These are phyloP conservation scores for Entomyzon cyanotis DNA, from an alignment of 2,113 vertebrate species.

Conservation along the genomic window DNA sequence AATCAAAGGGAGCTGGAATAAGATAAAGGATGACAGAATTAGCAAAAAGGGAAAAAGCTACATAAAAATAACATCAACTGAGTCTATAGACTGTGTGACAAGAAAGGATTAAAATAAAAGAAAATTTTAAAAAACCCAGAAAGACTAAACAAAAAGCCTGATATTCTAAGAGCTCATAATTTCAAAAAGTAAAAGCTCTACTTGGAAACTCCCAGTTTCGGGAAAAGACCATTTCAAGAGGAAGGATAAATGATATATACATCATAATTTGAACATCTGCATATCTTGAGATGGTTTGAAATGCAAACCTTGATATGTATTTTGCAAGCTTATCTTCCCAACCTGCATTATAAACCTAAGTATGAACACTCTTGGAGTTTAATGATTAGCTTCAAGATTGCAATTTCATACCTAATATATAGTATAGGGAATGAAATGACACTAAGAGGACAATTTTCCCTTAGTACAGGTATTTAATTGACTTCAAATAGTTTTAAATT, in stretches of 20 bases:
- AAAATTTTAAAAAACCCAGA: neutral
- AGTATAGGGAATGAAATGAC: neutral
- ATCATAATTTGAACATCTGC: neutral
- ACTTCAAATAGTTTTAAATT: neutral
- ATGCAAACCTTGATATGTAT: neutral
- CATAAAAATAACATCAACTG: neutral
- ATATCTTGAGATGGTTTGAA: neutral
- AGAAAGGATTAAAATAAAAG: neutral
- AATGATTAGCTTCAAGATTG: neutral
- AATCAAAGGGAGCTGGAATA: neutral
- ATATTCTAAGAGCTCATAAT: neutral
- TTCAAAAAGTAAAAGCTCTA: neutral
- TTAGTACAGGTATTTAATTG: neutral
- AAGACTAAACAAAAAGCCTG: neutral
- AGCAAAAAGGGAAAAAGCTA: neutral
- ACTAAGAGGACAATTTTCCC: neutral
- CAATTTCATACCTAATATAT: neutral
- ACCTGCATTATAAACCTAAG: neutral
- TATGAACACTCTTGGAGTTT: neutral
- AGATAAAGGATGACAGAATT: neutral
- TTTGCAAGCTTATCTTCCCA: neutral
- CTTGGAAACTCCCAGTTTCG: neutral
- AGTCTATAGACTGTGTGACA: neutral
- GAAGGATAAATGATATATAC: neutral
- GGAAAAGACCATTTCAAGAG: neutral